phyloP scores from a whole-genome alignment of 1,140 invertebrate species.

The Aphis craccivora region DNA sequence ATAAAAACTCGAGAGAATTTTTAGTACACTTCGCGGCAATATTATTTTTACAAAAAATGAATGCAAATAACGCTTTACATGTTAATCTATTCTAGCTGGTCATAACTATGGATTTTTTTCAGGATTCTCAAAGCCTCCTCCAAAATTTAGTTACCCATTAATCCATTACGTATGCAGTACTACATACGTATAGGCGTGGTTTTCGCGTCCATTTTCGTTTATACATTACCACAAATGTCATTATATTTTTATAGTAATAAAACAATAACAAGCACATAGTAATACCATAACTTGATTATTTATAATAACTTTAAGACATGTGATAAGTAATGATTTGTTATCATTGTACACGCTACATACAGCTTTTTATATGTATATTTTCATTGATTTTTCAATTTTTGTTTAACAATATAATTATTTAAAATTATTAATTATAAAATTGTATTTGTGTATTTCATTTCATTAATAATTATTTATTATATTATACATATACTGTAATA shows the following conservation, averaged over 20 bases:
- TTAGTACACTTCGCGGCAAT: neutral
- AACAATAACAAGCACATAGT: neutral
- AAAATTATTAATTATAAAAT: too few species aligned
- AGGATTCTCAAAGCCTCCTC: neutral
- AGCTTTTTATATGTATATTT: too few species aligned
- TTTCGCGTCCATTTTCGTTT: neutral
- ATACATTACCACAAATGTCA: neutral
- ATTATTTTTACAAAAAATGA: neutral
- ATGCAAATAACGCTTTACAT: neutral
- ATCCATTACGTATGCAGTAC: neutral
- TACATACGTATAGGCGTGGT: neutral
- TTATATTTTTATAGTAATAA: neutral
- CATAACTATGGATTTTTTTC: neutral
- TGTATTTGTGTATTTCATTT: too few species aligned
- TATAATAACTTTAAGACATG: too few species aligned
- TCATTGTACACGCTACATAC: too few species aligned
- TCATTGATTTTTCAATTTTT: too few species aligned
- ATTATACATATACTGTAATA: too few species aligned
- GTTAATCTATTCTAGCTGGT: neutral
- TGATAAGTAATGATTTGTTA: too few species aligned
- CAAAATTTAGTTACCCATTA: neutral
- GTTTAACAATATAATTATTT: too few species aligned
- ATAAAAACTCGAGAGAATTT: neutral
- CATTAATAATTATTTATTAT: too few species aligned
- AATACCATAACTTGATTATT: too few species aligned